phyloP scores from a whole-genome alignment of 1,140 invertebrate genomes.

The Euwallacea fornicatus region DNA sequence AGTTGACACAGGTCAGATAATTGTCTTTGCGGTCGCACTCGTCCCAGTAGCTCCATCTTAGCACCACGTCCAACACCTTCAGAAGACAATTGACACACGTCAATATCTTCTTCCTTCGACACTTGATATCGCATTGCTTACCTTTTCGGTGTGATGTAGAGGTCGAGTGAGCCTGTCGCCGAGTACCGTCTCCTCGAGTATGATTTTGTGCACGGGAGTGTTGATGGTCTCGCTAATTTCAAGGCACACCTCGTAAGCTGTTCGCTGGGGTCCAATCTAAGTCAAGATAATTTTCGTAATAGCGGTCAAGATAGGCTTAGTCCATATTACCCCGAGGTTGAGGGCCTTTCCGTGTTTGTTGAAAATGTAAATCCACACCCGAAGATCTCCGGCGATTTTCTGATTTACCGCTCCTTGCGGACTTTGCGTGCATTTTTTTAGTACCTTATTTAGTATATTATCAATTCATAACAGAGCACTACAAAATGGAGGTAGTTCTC shows the following conservation, averaged over 20 bases:
- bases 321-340: slow-evolving; percentile 59
- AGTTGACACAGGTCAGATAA: slow-evolving; percentile 68
- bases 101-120: too few relatives aligned
- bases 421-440: slow-evolving; percentile 62
- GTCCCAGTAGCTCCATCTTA: slow-evolving; percentile 84
- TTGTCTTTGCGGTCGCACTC: slow-evolving; percentile 79
- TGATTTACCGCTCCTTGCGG: slow-evolving; percentile 55
- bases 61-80: slow-evolving; percentile 66
- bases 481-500: background rate
- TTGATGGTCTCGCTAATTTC: slow-evolving; percentile 67
- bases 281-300: background rate
- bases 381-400: slow-evolving; percentile 75
- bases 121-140: slow-evolving; percentile 39
- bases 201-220: slow-evolving; percentile 64
- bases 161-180: slow-evolving; percentile 71
- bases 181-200: slow-evolving; percentile 75
- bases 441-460: slow-evolving; percentile 46
- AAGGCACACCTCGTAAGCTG: slow-evolving; percentile 70
- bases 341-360: slow-evolving; percentile 62
- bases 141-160: slow-evolving; percentile 75
- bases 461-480: background rate
- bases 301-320: background rate
- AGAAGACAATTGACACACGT: background rate
- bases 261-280: slow-evolving; percentile 76
- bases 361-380: slow-evolving; percentile 75